Base-by-base conservation (phyloP, 2,888 invertebrate genomes). In the Invenusta paracnida region DNA sequence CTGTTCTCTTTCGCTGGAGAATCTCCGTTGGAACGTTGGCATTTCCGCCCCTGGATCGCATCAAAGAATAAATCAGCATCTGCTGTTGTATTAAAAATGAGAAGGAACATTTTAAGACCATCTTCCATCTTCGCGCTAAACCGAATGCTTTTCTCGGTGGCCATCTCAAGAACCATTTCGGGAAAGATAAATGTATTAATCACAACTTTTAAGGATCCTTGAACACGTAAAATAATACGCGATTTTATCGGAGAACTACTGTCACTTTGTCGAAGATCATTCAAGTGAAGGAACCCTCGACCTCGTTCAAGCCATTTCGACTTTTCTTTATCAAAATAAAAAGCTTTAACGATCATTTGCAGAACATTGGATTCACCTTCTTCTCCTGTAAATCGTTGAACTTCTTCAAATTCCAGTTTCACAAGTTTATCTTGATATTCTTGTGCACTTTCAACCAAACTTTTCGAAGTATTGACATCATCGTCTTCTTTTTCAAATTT, bases 371-470 rank as follows among this genome's bases (percentile, higher is more conserved):
- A 79, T n/a, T 79, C 79, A 2, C 25, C 25, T n/a, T 79, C 79
- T 27, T 79, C 79, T 11, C 79, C 79, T 5, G 79, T 79, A 5
- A 79, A 79, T 27, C 2, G 5, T 79, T 79, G 5, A 11, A 79
- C 79, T n/a, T 79, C 79, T 11, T 79, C 79, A 27, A 79, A 79
- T n/a, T 79, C 79, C 11, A n/a, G 79, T 79, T 79, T 79, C 79
- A 27, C 79, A 25, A 11, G 79, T 27, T 27, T 23, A 2, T 23
- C 79, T 79, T 79, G 79, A 79, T 79, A 79, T 27, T 79, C 79
- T 27, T 11, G n/a, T 11, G 79, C 79, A 27, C 79, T 79, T 27
- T 79, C 79, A 25, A 27, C 29, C n/a, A 79, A 79, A 79, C 79
- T 79, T 23, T 79, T 79, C 79, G 79, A 79, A 23, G 29, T 25